phyloP scores from a whole-genome alignment of 2,797 vertebrate species.

The Euphonia xanthogaster region DNA sequence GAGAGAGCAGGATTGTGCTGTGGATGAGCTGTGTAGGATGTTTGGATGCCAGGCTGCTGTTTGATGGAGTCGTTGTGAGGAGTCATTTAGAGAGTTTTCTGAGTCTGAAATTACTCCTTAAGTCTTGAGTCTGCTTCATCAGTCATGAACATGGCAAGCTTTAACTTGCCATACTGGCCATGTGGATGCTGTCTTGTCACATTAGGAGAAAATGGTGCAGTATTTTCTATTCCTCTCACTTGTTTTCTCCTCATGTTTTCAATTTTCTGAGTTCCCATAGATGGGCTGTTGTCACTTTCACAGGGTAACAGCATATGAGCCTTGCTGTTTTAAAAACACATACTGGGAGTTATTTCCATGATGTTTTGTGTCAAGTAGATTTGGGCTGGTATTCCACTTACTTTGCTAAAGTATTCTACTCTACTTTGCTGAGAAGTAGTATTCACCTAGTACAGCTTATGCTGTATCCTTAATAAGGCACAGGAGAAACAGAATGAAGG shows the following conservation, averaged over 20 bases:
- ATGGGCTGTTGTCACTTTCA: background rate
- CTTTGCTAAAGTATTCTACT: background rate
- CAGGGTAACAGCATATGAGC: background rate
- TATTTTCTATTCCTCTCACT: background rate
- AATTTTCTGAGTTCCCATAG: background rate
- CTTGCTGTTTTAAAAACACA: background rate
- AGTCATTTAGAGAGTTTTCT: background rate
- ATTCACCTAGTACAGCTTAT: background rate
- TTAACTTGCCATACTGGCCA: background rate
- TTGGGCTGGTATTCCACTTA: background rate
- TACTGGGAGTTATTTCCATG: background rate
- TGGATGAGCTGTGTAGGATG: background rate
- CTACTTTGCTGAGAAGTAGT: background rate
- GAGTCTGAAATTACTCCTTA: background rate
- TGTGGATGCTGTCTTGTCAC: background rate
- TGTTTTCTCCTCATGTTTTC: background rate
- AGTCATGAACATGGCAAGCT: background rate
- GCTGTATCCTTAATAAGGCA: background rate
- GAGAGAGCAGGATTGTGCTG: background rate
- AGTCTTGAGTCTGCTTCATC: background rate
- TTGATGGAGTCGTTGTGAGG: background rate
- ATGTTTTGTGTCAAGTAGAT: background rate
- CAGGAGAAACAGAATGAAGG: background rate
- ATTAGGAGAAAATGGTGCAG: background rate
- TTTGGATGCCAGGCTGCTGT: background rate